phyloP scores from a whole-genome alignment of 2,888 invertebrate genomes.

The Eilema griseolum region DNA sequence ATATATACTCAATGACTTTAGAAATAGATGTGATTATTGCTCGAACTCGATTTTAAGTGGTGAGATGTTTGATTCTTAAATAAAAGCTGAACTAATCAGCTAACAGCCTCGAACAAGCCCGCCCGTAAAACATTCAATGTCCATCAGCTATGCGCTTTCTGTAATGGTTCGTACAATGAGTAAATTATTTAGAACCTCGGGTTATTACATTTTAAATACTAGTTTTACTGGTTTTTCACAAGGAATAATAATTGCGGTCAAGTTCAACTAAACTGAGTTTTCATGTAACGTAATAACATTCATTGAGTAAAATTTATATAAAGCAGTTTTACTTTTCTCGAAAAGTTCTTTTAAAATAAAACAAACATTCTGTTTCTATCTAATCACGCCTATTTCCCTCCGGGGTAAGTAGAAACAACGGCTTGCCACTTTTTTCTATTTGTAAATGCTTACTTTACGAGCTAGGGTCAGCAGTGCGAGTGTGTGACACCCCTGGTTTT shows the following conservation, averaged over 20 bases:
- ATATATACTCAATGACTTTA: background rate
- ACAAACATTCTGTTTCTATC: no score
- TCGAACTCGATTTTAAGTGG: slow-evolving; percentile 28
- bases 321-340: no score
- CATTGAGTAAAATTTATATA: background rate
- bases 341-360: no score
- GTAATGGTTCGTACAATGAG: slow-evolving; percentile 30
- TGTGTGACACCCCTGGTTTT: no score
- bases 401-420: no score
- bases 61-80: slow-evolving; percentile 52
- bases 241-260: background rate
- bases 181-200: slow-evolving; percentile 26
- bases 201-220: background rate
- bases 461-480: no score
- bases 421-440: no score
- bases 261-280: background rate
- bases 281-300: background rate
- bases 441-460: no score
- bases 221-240: background rate
- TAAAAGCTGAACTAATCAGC: slow-evolving; percentile 67
- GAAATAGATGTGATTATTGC: slow-evolving; percentile 31
- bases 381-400: no score
- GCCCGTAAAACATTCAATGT: slow-evolving; percentile 50
- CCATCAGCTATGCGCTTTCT: slow-evolving; percentile 34
- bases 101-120: slow-evolving; percentile 43